Evolutionary conservation across 1,140 invertebrate genomes (phyloP).

Genomic region (Lasioglossum baleicum): DNA sequence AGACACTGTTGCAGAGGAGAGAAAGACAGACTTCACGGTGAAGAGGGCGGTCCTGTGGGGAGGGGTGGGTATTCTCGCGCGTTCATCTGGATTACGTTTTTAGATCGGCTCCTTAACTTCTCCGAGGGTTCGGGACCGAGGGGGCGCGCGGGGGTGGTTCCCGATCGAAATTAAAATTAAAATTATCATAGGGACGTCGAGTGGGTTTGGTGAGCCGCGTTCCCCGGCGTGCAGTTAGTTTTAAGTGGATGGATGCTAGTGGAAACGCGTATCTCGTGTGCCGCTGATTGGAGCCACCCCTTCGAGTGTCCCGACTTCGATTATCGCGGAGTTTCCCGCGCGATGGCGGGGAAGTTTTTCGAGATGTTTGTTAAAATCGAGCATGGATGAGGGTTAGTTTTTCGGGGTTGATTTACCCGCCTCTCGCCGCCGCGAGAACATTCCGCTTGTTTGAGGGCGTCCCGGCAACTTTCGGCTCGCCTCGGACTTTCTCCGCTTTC

Average conservation of each 20-base stretch:
- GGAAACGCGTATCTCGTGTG: conserved; percentile 60
- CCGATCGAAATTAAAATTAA: conserved; percentile 75
- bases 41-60: conserved; percentile 4
- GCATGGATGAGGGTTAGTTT: conserved; percentile 37
- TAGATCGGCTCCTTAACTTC: conserved; percentile 61
- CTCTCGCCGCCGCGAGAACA: conserved; percentile 27
- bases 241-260: conserved; percentile 67
- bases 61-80: conserved; percentile 7
- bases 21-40: background rate
- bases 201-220: conserved; percentile 63
- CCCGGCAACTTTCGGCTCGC: conserved; percentile 9
- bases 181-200: conserved; percentile 66
- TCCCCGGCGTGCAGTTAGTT: conserved; percentile 69
- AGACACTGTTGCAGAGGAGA: conserved; percentile 49
- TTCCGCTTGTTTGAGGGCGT: conserved; percentile 29
- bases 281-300: conserved; percentile 62
- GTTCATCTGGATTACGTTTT: conserved; percentile 53
- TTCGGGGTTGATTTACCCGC: conserved; percentile 42
- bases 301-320: conserved; percentile 59
- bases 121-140: conserved; percentile 25
- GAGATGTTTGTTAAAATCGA: conserved; percentile 51
- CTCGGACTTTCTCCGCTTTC: background rate
- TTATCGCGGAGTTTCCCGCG: conserved; percentile 46
- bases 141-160: conserved; percentile 34
- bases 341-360: conserved; percentile 49